Conservation (phyloP, 2,797 vertebrate species). For the Sternarchorhynchus goeldii region DNA sequence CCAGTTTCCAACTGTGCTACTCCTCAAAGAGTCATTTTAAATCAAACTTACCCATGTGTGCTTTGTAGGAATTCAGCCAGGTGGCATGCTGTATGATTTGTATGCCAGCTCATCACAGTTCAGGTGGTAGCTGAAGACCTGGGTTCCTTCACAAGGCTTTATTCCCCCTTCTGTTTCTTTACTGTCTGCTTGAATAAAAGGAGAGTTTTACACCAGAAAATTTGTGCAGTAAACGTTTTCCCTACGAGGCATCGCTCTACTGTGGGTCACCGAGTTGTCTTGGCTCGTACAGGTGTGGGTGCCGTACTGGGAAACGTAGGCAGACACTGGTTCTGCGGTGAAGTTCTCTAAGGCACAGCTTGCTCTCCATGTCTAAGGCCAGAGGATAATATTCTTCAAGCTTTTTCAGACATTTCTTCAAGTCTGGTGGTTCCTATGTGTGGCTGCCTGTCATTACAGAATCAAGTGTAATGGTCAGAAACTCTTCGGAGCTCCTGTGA, state of each 20-base stretch:
- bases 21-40: slow-evolving; percentile 29
- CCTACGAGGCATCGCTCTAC: neutral
- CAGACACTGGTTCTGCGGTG: neutral
- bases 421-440: slow-evolving; percentile 37
- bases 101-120: slow-evolving; percentile 46
- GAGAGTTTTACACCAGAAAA: too few relatives aligned
- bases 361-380: neutral
- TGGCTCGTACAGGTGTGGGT: too few relatives aligned
- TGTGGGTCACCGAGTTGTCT: too few relatives aligned
- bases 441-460: slow-evolving; percentile 42
- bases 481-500: slow-evolving; percentile 50
- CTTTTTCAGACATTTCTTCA: slow-evolving; percentile 48
- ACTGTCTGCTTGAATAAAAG: slow-evolving; percentile 9
- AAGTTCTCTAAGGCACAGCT: neutral
- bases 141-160: slow-evolving; percentile 17
- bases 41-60: slow-evolving; percentile 39
- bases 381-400: neutral
- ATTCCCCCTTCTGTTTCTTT: slow-evolving; percentile 47
- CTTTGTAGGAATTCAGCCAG: slow-evolving; percentile 52
- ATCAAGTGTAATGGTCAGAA: slow-evolving; percentile 42
- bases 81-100: slow-evolving; percentile 53
- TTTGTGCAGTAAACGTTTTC: too few relatives aligned
- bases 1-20: slow-evolving; percentile 22
- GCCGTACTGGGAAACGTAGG: too few relatives aligned
- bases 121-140: slow-evolving; percentile 30